Evolutionary conservation across 2,888 invertebrate species (phyloP), one percentile per base, ranked within the genome.

Genomic region (Trichogramma evanescens): DNA sequence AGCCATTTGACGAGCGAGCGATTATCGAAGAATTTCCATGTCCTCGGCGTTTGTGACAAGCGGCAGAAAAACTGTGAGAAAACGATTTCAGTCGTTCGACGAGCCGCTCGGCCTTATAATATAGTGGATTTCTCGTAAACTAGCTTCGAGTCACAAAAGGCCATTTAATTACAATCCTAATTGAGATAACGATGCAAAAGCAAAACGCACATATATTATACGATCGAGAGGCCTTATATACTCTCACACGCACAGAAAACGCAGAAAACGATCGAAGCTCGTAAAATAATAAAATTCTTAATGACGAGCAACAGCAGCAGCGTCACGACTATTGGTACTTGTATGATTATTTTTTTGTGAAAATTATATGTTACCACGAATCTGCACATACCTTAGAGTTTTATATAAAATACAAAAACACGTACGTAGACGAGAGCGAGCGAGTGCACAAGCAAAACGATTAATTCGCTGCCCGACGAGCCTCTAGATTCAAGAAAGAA

Each of bases 271-370:
- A 63, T 63, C 63, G 61, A 59, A 43, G 54, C 40, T 10, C 57
- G 59, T 61, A 63, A 61, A 63, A 63, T 61, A 61, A 63, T 63
- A 63, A 63, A 53, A 63, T 54, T 10, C 46, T 61, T 63, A 63
- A 63, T 51, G 63, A 61, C 61, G 49, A 7, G 63, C 26, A 26
- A 26, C 26, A 26, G 26, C 26, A 26, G 26, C 26, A 26, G 26
- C 26, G 26, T 26, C 26, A 26, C 26, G 26, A 26, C 26, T 26
- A 63, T 63, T 50, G 63, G 58, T 42, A 50, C 63, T 63, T 61
- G 61, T 59, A 53, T 44, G 43, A 7, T 43, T 1, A 58, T 61
- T 63, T 63, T 63, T 61, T 54, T 54, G 54, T 45, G 51, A 54
- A 51, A 59, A 59, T 59, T 41, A 26, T 26, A 61, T 56, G 61